Evolutionary conservation across 2,113 vertebrate species (phyloP).

Genomic region (Riparia riparia): DNA sequence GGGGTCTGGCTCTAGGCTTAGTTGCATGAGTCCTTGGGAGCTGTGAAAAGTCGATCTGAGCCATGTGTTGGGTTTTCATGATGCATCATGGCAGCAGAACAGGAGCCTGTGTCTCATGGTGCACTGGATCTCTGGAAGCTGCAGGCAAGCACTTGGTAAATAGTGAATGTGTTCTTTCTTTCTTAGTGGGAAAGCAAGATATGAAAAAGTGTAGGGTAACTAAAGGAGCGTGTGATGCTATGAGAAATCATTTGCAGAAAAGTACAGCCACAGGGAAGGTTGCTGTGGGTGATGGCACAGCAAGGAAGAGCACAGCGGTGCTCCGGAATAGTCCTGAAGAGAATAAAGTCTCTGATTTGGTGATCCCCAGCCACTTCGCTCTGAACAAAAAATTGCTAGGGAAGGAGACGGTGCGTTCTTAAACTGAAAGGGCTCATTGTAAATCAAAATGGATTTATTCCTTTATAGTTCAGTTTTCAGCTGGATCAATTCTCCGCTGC

Average conservation of each 20-base stretch:
- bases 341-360: slow-evolving; percentile 20
- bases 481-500: background rate
- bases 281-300: background rate
- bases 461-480: background rate
- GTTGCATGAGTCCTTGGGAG: background rate
- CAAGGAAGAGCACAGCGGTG: background rate
- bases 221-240: background rate
- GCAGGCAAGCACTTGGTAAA: background rate
- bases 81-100: background rate
- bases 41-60: background rate
- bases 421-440: background rate
- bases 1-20: background rate
- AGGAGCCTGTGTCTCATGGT: background rate
- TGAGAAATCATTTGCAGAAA: background rate
- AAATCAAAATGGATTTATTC: slow-evolving; percentile 39
- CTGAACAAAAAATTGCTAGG: background rate
- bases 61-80: background rate
- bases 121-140: background rate
- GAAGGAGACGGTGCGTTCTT: background rate
- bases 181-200: background rate
- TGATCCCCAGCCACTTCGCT: background rate
- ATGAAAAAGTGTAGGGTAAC: background rate
- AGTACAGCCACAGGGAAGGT: background rate
- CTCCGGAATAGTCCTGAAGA: background rate
- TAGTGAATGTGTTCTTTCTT: background rate